A percentile compares a stretch with the other conserved stretches of the same genome.
phyloP scores from a whole-genome alignment of 2,113 vertebrate genomes.

The Indri indri region DNA sequence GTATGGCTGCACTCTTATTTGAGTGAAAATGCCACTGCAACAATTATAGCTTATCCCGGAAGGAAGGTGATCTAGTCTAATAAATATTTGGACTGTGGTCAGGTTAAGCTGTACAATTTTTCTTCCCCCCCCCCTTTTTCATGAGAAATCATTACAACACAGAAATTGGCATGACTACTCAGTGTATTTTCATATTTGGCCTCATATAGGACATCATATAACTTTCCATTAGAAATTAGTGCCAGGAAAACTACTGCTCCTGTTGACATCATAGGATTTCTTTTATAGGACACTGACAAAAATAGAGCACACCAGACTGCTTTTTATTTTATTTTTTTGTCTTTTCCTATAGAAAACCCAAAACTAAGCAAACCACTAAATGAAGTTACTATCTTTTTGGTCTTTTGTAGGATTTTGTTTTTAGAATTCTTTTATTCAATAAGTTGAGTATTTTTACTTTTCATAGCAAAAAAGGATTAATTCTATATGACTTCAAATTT shows the following conservation, averaged over 20 bases:
- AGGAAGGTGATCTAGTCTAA: background rate
- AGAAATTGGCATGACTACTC: background rate
- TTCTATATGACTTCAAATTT: background rate
- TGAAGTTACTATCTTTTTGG: background rate
- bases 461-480: background rate
- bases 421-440: constrained; percentile 13
- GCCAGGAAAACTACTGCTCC: background rate
- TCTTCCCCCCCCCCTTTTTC: too few species aligned
- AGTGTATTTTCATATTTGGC: background rate
- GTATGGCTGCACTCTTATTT: background rate
- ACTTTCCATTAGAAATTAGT: constrained; percentile 7
- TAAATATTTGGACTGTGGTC: background rate
- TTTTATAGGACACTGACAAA: background rate
- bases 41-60: background rate
- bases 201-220: background rate
- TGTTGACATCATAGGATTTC: background rate
- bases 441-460: background rate
- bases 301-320: background rate
- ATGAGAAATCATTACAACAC: background rate
- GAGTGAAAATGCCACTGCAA: background rate
- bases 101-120: background rate
- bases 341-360: background rate
- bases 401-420: background rate
- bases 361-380: background rate
- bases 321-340: background rate